Evolutionary conservation across 2,888 invertebrate genomes (phyloP).

Genomic region (Caradrina clavipalpis): DNA sequence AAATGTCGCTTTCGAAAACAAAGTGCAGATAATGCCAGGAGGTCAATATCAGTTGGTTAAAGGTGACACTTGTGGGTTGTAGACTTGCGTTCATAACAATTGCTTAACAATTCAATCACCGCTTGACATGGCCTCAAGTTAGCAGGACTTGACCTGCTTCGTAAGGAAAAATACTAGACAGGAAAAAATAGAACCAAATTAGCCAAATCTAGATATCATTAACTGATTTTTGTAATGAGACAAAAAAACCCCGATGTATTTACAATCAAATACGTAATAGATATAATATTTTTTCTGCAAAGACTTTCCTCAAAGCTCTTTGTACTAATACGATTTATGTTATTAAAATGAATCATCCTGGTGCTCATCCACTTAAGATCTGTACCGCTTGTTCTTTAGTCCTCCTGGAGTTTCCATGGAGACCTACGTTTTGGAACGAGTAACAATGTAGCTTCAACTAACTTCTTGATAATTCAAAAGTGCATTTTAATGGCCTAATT

Average conservation of each 20-base stretch:
- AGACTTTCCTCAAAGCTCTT: neutral
- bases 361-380: neutral
- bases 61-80: constrained; percentile 20
- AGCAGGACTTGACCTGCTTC: constrained; percentile 46
- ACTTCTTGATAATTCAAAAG: no score
- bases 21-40: constrained; percentile 43
- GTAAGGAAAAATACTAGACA: constrained; percentile 30
- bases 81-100: constrained; percentile 34
- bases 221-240: constrained; percentile 28
- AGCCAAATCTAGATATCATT: neutral
- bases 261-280: neutral
- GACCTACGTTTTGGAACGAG: no score
- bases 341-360: neutral
- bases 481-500: no score
- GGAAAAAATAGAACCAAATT: constrained; percentile 8
- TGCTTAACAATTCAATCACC: constrained; percentile 25
- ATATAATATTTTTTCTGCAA: neutral
- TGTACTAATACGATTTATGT: neutral
- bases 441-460: no score
- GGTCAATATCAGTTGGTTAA: constrained; percentile 43
- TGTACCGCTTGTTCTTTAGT: neutral
- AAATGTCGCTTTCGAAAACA: constrained; percentile 26
- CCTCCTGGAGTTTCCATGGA: no score
- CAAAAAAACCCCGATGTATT: constrained; percentile 27
- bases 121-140: constrained; percentile 23